A percentile compares a stretch with the other conserved stretches of the same genome.
phyloP scores from a whole-genome alignment of 2,888 invertebrate species.

The Papilio elwesi region DNA sequence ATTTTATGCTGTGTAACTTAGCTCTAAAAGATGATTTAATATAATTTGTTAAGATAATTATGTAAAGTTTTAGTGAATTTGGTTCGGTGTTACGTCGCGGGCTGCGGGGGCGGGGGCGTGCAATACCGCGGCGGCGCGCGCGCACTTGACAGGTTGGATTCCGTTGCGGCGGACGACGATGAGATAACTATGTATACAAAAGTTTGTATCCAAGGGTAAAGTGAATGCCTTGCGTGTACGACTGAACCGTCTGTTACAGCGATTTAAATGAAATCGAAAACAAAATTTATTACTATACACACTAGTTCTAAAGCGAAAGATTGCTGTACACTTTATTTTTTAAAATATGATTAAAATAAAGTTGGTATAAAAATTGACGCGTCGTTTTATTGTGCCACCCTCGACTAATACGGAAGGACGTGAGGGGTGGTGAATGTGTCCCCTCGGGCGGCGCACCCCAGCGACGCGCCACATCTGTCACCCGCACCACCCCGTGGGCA shows the following conservation, averaged over 20 bases:
- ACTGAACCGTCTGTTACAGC: conserved; percentile 45
- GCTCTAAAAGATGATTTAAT: conserved; percentile 79
- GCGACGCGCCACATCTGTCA: no score
- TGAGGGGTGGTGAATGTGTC: not conserved
- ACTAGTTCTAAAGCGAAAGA: conserved; percentile 72
- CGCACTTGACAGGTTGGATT: not conserved
- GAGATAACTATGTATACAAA: conserved; percentile 7
- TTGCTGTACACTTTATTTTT: conserved; percentile 84
- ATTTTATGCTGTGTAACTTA: conserved; percentile 81
- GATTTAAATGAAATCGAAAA: conserved; percentile 46
- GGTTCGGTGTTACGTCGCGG: conserved; percentile 51
- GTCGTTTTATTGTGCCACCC: conserved; percentile 45
- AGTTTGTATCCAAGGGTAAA: conserved; percentile 53
- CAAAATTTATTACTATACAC: conserved; percentile 76
- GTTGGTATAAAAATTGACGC: conserved; percentile 76
- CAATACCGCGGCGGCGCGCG: not conserved
- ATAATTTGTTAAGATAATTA: conserved; percentile 81
- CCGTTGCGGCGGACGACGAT: no score
- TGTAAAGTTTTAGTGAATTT: conserved; percentile 66
- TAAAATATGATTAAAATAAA: conserved; percentile 79
- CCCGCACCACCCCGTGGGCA: not conserved
- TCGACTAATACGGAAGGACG: no score
- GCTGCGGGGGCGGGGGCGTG: conserved; percentile 42
- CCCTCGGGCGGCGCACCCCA: not conserved
- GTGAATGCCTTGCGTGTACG: conserved; percentile 57